Conservation (phyloP, 2,888 invertebrate genomes). For the Globia sparganii region DNA sequence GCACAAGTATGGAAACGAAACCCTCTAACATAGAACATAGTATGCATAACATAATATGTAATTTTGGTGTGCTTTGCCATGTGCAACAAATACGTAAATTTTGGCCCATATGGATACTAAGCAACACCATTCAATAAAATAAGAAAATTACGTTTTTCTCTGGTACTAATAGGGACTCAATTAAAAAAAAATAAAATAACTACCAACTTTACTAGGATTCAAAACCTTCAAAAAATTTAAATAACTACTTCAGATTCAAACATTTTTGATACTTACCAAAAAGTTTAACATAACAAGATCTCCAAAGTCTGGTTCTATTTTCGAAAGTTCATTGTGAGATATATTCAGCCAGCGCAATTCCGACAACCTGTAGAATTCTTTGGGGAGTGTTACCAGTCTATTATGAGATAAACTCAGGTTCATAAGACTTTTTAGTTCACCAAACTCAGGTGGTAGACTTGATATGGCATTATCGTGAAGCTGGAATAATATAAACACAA, state of each 20-base stretch:
- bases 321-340: constrained; percentile 93
- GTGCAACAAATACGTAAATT: not conserved
- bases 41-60: not conserved
- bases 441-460: constrained; percentile 93
- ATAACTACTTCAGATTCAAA: not conserved
- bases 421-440: constrained; percentile 92
- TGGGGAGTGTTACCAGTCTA: constrained; percentile 91
- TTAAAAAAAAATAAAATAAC: no score
- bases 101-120: not conserved
- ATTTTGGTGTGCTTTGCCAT: not conserved
- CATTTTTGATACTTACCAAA: constrained; percentile 77
- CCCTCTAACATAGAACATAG: not conserved
- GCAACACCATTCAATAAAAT: not conserved
- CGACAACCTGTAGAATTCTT: constrained; percentile 92
- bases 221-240: not conserved
- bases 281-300: constrained; percentile 93
- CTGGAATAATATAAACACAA: constrained; percentile 84
- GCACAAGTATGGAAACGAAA: not conserved
- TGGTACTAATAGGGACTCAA: no score
- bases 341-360: constrained; percentile 93
- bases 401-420: constrained; percentile 93
- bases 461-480: constrained; percentile 95
- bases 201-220: not conserved
- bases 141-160: no score
- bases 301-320: constrained; percentile 93